Conservation (phyloP, 1,140 invertebrate species). For the Campoletis sonorensis region DNA sequence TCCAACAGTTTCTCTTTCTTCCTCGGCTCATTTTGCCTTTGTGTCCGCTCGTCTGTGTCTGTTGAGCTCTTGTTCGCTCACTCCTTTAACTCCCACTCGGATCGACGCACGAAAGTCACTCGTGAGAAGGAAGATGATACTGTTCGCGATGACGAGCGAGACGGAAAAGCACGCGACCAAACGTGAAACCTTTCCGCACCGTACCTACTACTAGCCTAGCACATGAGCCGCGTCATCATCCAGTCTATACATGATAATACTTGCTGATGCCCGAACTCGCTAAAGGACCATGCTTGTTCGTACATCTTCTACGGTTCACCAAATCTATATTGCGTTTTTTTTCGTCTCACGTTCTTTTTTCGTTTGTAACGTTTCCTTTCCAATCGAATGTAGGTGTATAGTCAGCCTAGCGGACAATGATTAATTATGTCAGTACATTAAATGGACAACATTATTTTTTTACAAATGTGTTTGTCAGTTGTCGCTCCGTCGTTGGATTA, state of each 20-base stretch:
- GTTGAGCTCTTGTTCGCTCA: constrained; percentile 30
- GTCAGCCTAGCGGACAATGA: constrained; percentile 4
- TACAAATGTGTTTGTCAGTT: not conserved
- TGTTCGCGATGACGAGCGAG: not conserved
- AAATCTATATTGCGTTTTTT: constrained; percentile 23
- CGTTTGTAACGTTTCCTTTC: not conserved
- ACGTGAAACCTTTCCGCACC: constrained; percentile 16
- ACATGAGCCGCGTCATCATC: constrained; percentile 36
- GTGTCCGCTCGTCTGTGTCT: constrained; percentile 13
- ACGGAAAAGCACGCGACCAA: constrained; percentile 39
- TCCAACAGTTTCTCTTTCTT: constrained; percentile 54
- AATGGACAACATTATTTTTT: not conserved
- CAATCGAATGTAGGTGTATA: constrained; percentile 31
- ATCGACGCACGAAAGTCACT: constrained; percentile 17
- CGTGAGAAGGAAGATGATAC: constrained; percentile 32
- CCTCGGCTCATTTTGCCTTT: constrained; percentile 46
- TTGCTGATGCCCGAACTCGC: constrained; percentile 6
- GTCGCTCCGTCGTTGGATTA: not conserved
- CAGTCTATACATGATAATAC: not conserved
- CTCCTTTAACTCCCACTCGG: constrained; percentile 37
- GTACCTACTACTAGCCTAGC: constrained; percentile 27
- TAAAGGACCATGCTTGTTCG: constrained; percentile 26
- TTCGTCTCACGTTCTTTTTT: not conserved
- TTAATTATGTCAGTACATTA: constrained; percentile 12
- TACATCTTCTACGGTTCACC: constrained; percentile 34